Conservation (phyloP, 2,888 invertebrate species). For the Agriopis marginaria region DNA sequence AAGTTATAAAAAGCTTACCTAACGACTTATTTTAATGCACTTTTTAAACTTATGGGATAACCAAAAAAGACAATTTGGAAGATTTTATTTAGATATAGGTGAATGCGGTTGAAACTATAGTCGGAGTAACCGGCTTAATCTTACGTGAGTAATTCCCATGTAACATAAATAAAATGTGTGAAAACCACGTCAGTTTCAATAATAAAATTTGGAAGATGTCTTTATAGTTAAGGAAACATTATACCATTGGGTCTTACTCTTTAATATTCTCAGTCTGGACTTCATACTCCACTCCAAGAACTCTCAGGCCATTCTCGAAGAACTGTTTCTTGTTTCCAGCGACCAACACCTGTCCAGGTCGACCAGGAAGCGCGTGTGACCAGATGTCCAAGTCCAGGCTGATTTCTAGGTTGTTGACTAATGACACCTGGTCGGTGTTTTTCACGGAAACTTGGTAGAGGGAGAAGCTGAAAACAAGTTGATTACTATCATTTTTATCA, state of each 20-base stretch:
- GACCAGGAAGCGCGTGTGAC: conserved; percentile 56
- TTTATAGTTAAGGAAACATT: too few relatives aligned
- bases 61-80: too few relatives aligned
- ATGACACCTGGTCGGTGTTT: conserved; percentile 52
- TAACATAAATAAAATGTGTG: too few relatives aligned
- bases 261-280: conserved; percentile 68
- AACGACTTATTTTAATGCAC: too few relatives aligned
- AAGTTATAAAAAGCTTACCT: too few relatives aligned
- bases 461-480: conserved; percentile 50
- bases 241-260: conserved; percentile 58
- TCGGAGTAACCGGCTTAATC: too few relatives aligned
- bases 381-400: conserved; percentile 61
- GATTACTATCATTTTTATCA: not conserved
- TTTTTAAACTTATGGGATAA: too few relatives aligned
- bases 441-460: conserved; percentile 61
- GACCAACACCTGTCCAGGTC: conserved; percentile 62
- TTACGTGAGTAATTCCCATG: too few relatives aligned
- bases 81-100: too few relatives aligned
- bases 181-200: too few relatives aligned
- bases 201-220: too few relatives aligned
- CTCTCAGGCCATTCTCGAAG: conserved; percentile 61
- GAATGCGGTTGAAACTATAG: too few relatives aligned
- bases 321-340: conserved; percentile 51
- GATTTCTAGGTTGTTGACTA: conserved; percentile 57
- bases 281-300: conserved; percentile 56